Conservation (phyloP, 2,888 invertebrate genomes). For the Ectemnius continuus region DNA sequence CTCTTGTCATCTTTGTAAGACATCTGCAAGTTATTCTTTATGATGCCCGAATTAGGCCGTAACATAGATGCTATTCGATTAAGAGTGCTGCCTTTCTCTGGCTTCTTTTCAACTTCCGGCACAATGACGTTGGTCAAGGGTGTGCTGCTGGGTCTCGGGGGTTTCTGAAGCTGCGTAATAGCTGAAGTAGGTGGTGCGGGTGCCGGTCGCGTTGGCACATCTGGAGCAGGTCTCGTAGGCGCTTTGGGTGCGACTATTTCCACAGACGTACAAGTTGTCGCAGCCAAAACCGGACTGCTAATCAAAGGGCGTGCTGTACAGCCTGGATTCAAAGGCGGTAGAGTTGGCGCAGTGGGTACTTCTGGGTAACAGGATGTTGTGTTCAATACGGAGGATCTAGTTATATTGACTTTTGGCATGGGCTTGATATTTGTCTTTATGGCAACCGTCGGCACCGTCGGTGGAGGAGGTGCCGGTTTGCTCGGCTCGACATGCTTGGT, state of each 20-base stretch:
- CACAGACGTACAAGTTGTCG: constrained; percentile 89
- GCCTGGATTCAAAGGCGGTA: constrained; percentile 84
- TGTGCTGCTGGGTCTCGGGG: constrained; percentile 67
- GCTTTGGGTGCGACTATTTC: constrained; percentile 83
- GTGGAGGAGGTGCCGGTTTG: constrained; percentile 83
- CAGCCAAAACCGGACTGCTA: constrained; percentile 89
- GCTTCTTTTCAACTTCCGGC: constrained; percentile 75
- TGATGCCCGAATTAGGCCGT: constrained; percentile 67
- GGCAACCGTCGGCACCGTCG: constrained; percentile 79
- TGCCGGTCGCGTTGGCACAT: constrained; percentile 82
- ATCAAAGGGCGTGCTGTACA: constrained; percentile 86
- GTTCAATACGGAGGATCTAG: constrained; percentile 50
- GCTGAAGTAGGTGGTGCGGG: constrained; percentile 75
- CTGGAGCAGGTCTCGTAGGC: constrained; percentile 80
- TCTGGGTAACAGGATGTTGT: constrained; percentile 26
- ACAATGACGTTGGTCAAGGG: constrained; percentile 60
- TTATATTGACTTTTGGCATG: constrained; percentile 61
- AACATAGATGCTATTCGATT: constrained; percentile 87
- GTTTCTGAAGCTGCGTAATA: constrained; percentile 66
- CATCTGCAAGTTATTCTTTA: constrained; percentile 81
- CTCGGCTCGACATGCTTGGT: constrained; percentile 77
- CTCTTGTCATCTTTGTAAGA: constrained; percentile 80
- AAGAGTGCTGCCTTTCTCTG: constrained; percentile 79
- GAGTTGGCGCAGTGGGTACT: constrained; percentile 78
- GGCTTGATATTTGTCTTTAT: constrained; percentile 72